phyloP scores from a whole-genome alignment of 2,113 vertebrate species.

The Eira barbara region DNA sequence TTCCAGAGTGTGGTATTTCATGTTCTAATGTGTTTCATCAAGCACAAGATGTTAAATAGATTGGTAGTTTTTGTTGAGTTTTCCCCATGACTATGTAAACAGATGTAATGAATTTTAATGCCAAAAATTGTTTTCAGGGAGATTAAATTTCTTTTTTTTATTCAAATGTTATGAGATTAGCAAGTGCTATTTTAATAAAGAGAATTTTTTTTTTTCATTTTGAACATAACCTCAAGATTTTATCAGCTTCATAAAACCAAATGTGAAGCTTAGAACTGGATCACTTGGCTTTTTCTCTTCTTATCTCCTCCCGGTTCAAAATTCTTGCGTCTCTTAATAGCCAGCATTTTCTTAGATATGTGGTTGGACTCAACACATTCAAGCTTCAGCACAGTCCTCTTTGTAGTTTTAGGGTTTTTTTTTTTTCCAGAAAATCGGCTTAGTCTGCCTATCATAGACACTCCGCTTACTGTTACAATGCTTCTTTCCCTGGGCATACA shows the following conservation, averaged over 20 bases:
- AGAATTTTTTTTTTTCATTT: neutral
- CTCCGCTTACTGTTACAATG: neutral
- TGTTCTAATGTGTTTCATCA: slow-evolving; percentile 21
- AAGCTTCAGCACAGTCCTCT: neutral
- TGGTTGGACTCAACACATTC: neutral
- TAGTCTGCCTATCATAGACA: neutral
- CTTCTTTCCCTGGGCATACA: neutral
- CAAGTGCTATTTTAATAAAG: slow-evolving; percentile 30
- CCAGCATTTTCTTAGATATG: neutral
- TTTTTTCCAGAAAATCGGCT: neutral
- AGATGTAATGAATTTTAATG: slow-evolving; percentile 53
- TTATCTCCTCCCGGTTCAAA: neutral
- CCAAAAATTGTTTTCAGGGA: slow-evolving; percentile 43
- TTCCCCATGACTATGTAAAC: slow-evolving; percentile 48
- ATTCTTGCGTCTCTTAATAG: neutral
- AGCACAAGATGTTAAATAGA: neutral
- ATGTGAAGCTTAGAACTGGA: neutral
- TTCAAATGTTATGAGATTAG: slow-evolving; percentile 20
- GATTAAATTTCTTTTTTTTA: slow-evolving; percentile 49
- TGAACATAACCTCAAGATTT: neutral
- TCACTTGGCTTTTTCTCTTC: neutral
- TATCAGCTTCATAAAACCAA: neutral
- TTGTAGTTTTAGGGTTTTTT: neutral
- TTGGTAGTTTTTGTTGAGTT: slow-evolving; percentile 9
- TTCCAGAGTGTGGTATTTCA: neutral